Base-by-base conservation (phyloP, 2,888 invertebrate genomes). In the Coelopa pilipes region DNA sequence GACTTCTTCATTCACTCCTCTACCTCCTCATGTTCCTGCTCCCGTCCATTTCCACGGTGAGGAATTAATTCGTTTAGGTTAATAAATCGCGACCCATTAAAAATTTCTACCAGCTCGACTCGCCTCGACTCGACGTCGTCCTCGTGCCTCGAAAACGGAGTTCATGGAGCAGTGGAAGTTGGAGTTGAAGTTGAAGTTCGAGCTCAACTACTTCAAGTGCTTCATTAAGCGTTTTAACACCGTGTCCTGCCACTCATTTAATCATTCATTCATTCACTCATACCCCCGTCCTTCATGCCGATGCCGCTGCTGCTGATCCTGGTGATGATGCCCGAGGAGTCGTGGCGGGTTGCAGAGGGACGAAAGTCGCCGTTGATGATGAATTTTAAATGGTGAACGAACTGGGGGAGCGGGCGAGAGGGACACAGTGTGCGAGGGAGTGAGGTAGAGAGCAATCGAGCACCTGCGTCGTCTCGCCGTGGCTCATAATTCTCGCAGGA, bases 141-240 rank as follows among this genome's bases (percentile, higher is more conserved):
- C n/a, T n/a, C n/a, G 60, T 15, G 59, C 13, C 21, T 21, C 13
- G 49, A 59, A 59, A 59, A 59, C 13, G 59, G 11, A 3, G 3
- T 59, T 13, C 17, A 7, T 19, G 9, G 2, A 7, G 21, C 59
- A 13, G 13, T 21, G 21, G 34, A 34, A 60, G 12, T 34, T 24
- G 12, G 15, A 4, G 11, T 7, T 24, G 24, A 24, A 63, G 55
- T 62, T 71, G 46, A 50, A 71, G 59, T 59, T 71, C 63, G 63
- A 34, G 17, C 53, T 62, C 62, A 50, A 70, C 62, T 62, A 70
- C 71, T 63, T 71, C 63, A 62, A 71, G 71, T 71, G 63, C 71
- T 71, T 71, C 71, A 71, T 71, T 71, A 63, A 71, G 63, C 57
- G 60, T 70, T 70, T 70, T 70, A 70, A 59, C 70, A 70, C 70